Evolutionary conservation across 1,140 invertebrate genomes (phyloP).

Genomic region (Macrotrachela quadricornifera): DNA sequence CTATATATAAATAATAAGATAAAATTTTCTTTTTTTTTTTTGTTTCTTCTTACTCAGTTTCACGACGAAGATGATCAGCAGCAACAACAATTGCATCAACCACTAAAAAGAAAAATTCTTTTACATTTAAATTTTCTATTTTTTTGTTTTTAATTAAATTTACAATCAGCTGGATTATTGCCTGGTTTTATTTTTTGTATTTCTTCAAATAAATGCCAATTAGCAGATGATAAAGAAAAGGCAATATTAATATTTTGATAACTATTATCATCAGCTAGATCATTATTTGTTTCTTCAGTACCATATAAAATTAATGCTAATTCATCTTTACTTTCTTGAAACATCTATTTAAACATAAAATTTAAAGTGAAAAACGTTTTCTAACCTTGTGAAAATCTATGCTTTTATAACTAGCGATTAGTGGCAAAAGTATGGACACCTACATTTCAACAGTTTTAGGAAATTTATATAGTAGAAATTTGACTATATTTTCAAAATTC

Average conservation of each 20-base stretch:
- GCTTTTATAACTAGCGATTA: too few relatives aligned
- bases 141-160: conserved; percentile 13
- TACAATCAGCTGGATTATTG: conserved; percentile 28
- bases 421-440: too few relatives aligned
- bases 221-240: conserved; percentile 19
- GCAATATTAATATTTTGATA: conserved; percentile 30
- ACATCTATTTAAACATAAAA: conserved; percentile 31
- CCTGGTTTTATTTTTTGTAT: conserved; percentile 25
- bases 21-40: too few relatives aligned
- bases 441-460: too few relatives aligned
- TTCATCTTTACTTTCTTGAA: conserved; percentile 35
- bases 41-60: conserved; percentile 14
- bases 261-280: conserved; percentile 21
- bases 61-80: conserved; percentile 28
- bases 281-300: conserved; percentile 30
- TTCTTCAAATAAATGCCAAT: conserved; percentile 30
- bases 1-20: conserved; percentile 31
- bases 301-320: conserved; percentile 32
- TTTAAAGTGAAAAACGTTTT: too few relatives aligned
- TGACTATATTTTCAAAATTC: too few relatives aligned
- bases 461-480: too few relatives aligned
- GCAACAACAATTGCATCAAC: conserved; percentile 34
- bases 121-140: background rate
- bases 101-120: conserved; percentile 12
- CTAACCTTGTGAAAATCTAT: conserved; percentile 30